Base-by-base conservation (phyloP, 1,140 invertebrate species). In the Drosophila ambigua region DNA sequence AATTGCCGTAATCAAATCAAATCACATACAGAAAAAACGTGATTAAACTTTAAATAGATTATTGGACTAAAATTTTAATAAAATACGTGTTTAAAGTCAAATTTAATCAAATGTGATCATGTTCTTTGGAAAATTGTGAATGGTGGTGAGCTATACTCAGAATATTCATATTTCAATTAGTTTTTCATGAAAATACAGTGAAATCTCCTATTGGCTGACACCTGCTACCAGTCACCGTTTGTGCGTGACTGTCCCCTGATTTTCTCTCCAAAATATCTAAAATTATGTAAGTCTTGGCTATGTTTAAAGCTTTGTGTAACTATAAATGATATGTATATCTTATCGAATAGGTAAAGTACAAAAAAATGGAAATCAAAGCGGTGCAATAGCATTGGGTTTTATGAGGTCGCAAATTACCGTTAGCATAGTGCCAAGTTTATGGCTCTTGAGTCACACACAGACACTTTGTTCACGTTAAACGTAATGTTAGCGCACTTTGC, bases 371-470 rank as follows among this genome's bases (percentile, higher is more conserved):
- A 73, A 74, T 75, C 66, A 69, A 52, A 72, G 31, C 46, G n/a
- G 53, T 49, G 66, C 50, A 41, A 11, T 39, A n/a, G 46, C 80
- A 78, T 65, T 35, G 23, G 16, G 16, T 68, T 78, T 79, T 82
- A 78, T 82, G 72, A 49, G 62, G 52, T 4, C 55, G 49, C 50
- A 66, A 68, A 79, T 63, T 59, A 79, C 82, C 79, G 83, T 78
- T 88, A 87, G 77, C 52, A 63, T 28, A 69, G 57, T 63, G 62
- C 44, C 59, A 79, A 66, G 60, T 88, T 87, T 87, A 87, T 88
- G 66, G 48, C 52, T 82, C 49, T 88, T 88, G 82, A 87, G 83
- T 88, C 82, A 87, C 49, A 82, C 31, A 24, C 13, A 43, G 49
- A 9, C 31, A 43, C 15, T 41, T 13, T 31, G 31, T 9, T 11